Evolutionary conservation across 2,113 vertebrate genomes (phyloP).

Genomic region (Triplophysa rosa): DNA sequence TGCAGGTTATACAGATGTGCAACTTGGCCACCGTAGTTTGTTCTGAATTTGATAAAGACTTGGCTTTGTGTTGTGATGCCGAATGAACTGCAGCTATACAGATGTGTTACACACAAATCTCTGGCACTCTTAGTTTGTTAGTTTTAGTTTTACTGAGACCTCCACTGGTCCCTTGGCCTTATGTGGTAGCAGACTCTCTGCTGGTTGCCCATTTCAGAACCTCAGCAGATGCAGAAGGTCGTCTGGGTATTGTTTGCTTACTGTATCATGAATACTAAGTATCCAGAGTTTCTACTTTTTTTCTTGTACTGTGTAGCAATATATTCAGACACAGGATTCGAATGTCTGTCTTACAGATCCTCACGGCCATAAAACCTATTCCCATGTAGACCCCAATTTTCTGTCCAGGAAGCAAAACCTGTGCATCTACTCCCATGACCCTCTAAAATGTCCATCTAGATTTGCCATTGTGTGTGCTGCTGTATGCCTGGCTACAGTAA

Average conservation of each 20-base stretch:
- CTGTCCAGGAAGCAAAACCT: background rate
- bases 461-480: background rate
- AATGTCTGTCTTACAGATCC: background rate
- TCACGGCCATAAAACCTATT: background rate
- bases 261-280: background rate
- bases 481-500: background rate
- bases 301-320: background rate
- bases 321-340: background rate
- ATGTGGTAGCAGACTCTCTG: background rate
- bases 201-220: background rate
- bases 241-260: background rate
- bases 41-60: no score
- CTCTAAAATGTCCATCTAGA: background rate
- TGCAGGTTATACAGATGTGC: conserved; percentile 4
- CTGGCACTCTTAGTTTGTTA: background rate
- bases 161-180: background rate
- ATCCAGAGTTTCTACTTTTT: background rate
- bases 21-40: background rate
- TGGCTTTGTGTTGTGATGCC: no score
- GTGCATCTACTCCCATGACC: background rate
- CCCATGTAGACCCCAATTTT: background rate
- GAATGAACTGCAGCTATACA: no score
- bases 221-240: background rate
- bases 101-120: background rate
- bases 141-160: no score